phyloP scores from a whole-genome alignment of 2,797 vertebrate genomes.

The Macropodus opercularis region DNA sequence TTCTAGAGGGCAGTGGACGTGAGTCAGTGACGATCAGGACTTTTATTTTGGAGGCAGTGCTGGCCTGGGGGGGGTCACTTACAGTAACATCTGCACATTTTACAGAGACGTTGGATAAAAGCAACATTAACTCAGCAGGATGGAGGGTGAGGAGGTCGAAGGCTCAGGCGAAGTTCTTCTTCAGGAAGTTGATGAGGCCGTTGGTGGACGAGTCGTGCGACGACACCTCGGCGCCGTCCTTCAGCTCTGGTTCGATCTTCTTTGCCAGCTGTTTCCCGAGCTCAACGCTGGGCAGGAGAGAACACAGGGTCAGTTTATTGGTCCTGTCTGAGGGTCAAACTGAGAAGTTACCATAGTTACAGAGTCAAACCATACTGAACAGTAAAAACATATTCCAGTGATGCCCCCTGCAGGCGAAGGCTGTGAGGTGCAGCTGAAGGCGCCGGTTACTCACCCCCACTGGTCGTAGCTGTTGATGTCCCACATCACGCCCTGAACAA shows the following conservation, averaged over 20 bases:
- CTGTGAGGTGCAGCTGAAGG: not conserved
- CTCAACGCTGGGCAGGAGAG: conserved; percentile 84
- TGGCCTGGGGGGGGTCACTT: conserved; percentile 14
- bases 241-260: conserved; percentile 93
- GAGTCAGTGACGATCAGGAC: conserved; percentile 42
- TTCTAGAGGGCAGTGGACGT: no score
- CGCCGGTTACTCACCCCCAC: conserved; percentile 90
- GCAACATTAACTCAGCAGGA: not conserved
- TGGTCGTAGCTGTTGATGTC: conserved; percentile 98
- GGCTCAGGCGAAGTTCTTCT: conserved; percentile 87
- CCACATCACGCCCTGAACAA: conserved; percentile 95
- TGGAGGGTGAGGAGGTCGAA: not conserved
- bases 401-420: not conserved
- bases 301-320: no score
- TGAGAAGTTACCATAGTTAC: no score
- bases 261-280: conserved; percentile 97
- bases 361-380: no score
- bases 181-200: conserved; percentile 95
- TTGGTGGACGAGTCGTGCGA: conserved; percentile 97
- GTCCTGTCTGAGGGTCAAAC: no score
- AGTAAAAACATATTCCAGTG: no score
- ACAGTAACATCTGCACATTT: conserved; percentile 44
- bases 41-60: conserved; percentile 72
- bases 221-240: conserved; percentile 79
- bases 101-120: conserved; percentile 1